Conservation (phyloP, 2,113 vertebrate species). For the Lasiurus borealis region DNA sequence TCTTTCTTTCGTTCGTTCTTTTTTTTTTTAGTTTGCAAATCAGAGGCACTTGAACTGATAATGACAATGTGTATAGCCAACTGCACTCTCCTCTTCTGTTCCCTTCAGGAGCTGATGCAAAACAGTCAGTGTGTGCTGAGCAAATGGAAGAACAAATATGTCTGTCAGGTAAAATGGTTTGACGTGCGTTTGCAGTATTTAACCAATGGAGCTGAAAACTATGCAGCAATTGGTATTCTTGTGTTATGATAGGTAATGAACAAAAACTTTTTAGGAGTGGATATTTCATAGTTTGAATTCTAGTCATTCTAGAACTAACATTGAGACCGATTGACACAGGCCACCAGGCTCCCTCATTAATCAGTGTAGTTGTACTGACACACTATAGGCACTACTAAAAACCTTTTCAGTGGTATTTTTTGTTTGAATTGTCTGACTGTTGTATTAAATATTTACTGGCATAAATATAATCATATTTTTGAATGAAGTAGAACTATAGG, state of each 20-base stretch:
- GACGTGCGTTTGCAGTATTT: slow-evolving; percentile 80
- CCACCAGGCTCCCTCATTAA: background rate
- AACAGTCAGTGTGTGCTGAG: slow-evolving; percentile 92
- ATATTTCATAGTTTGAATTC: slow-evolving; percentile 64
- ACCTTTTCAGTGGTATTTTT: background rate
- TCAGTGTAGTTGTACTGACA: slow-evolving; percentile 44
- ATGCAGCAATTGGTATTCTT: slow-evolving; percentile 68
- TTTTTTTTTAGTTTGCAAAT: slow-evolving; percentile 78
- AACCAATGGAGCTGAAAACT: slow-evolving; percentile 77
- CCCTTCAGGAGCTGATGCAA: slow-evolving; percentile 94
- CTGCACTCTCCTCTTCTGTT: slow-evolving; percentile 85
- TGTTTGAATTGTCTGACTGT: slow-evolving; percentile 51
- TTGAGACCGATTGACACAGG: slow-evolving; percentile 46
- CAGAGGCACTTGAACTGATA: slow-evolving; percentile 84
- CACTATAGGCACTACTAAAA: slow-evolving; percentile 32
- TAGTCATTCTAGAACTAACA: slow-evolving; percentile 69
- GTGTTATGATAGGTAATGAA: slow-evolving; percentile 76
- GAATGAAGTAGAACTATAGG: background rate
- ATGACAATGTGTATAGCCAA: slow-evolving; percentile 77
- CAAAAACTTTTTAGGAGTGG: slow-evolving; percentile 65
- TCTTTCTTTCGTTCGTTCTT: slow-evolving; percentile 50
- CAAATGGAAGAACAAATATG: slow-evolving; percentile 96
- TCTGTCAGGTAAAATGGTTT: slow-evolving; percentile 95
- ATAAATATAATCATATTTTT: slow-evolving; percentile 54
- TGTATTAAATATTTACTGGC: slow-evolving; percentile 15